Base-by-base conservation (phyloP, 2,888 invertebrate genomes). In the Rutpela maculata region DNA sequence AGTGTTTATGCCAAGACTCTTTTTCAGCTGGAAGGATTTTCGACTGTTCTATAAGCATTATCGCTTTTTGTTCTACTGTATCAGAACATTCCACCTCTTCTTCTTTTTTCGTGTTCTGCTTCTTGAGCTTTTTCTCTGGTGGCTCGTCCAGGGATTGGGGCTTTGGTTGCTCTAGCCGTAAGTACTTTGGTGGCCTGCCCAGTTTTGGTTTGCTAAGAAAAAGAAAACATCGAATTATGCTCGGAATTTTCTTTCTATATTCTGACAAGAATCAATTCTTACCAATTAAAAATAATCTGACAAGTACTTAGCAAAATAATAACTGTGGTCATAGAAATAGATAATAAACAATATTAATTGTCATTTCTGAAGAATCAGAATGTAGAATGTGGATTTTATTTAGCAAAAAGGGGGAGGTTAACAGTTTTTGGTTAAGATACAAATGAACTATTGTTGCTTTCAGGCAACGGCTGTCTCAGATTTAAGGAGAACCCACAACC, bases 1-100 rank as follows among this genome's bases (percentile, higher is more conserved):
- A 92, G 84, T 93, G 93, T 81, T 92, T 92, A n/a, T 91, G 91
- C 92, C 93, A 93, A 9, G 87, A 85, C 79, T 88, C 88, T 55
- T 85, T 82, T 72, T 87, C 87, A 1, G 86, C 88, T 19, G 84
- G 86, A 18, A 80, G 67, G 7, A 85, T 73, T 56, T 82, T 83
- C 1, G 83, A 78, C 19, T 83, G 73, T 43, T 84, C 81, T 18
- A 87, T 84, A 12, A 85, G 80, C 10, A 69, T 70, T 18, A 76
- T 76, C 7, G 84, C 83, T 55, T 82, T 82, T 72, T 80, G 78
- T 78, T 82, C 78, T 15, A 17, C 62, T 17, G 55, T 56, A 12
- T 74, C 74, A 18, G 26, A 3, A 4, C 35, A 11, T 7, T 59
- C 19, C 18, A 15, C 11, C 0, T 35, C 18, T 1, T 35, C 18